A percentile compares a stretch with the other conserved stretches of the same genome.
Conservation (phyloP, 1,140 invertebrate species). For the Drosophila pseudoananassae region DNA sequence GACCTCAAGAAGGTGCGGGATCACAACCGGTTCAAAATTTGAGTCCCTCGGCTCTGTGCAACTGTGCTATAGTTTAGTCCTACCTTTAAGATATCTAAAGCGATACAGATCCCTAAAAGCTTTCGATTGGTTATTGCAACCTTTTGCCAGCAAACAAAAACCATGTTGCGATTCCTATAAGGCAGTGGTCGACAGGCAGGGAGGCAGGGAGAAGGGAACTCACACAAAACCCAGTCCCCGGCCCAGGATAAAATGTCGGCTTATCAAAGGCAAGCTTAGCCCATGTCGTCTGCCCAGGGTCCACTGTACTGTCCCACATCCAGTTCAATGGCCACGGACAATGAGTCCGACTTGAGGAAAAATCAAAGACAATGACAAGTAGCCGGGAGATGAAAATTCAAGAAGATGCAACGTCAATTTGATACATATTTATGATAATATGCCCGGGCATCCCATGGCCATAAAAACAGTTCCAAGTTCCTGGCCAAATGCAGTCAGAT, state of each 20-base stretch:
- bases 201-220: constrained; percentile 31
- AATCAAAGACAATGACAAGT: constrained; percentile 82
- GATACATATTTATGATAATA: constrained; percentile 83
- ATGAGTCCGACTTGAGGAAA: constrained; percentile 67
- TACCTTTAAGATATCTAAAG: no score
- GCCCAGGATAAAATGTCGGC: constrained; percentile 60
- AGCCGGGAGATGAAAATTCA: constrained; percentile 80
- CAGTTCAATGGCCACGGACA: constrained; percentile 70
- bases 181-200: constrained; percentile 47
- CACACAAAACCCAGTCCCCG: constrained; percentile 34
- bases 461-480: constrained; percentile 56
- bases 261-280: constrained; percentile 60
- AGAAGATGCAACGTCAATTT: constrained; percentile 82
- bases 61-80: no score
- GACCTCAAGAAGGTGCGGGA: background rate
- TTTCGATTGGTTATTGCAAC: background rate
- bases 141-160: constrained; percentile 20
- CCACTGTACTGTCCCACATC: constrained; percentile 40
- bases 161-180: constrained; percentile 59
- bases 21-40: background rate
- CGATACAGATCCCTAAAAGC: background rate
- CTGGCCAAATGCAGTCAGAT: constrained; percentile 4
- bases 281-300: constrained; percentile 34
- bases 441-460: constrained; percentile 45
- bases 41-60: no score